Evolutionary conservation across 2,113 vertebrate genomes (phyloP).

Genomic region (Caretta caretta): DNA sequence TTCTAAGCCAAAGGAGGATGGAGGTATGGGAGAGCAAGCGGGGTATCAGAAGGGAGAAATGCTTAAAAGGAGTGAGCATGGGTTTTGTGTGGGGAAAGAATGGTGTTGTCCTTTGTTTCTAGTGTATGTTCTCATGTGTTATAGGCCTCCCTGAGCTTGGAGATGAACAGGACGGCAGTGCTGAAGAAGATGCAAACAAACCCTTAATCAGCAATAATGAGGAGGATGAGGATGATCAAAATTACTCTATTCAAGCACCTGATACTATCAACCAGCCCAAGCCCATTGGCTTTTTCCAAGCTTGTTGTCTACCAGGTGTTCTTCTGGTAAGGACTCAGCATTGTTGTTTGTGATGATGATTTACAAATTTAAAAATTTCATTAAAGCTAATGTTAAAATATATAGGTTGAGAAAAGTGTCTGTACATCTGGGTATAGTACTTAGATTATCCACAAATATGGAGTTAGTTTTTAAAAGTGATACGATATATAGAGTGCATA

Average conservation of each 20-base stretch:
- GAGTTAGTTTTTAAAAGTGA: too few species aligned
- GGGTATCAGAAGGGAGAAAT: conserved; percentile 39
- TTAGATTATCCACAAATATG: too few species aligned
- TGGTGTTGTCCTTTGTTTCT: conserved; percentile 3
- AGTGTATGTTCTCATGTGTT: conserved; percentile 20
- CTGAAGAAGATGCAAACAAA: conserved; percentile 86
- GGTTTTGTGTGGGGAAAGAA: conserved; percentile 39
- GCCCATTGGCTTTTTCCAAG: conserved; percentile 90
- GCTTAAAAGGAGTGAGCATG: conserved; percentile 1
- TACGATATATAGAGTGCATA: too few species aligned
- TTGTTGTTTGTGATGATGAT: neutral
- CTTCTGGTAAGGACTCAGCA: conserved; percentile 83
- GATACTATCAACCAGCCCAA: conserved; percentile 41
- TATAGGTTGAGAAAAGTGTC: too few species aligned
- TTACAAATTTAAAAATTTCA: too few species aligned
- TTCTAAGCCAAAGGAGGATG: conserved; percentile 67
- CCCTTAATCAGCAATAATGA: conserved; percentile 88
- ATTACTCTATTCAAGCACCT: conserved; percentile 80
- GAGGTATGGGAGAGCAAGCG: conserved; percentile 68
- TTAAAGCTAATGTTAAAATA: too few species aligned
- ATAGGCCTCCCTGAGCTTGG: conserved; percentile 78
- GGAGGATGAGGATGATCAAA: conserved; percentile 77
- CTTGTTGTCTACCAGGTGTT: conserved; percentile 94
- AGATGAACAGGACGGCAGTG: conserved; percentile 60
- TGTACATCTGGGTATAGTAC: too few species aligned